These are phyloP conservation scores for Notodonta ziczac DNA, from an alignment of 2,888 invertebrate species.

Conservation along the genomic window DNA sequence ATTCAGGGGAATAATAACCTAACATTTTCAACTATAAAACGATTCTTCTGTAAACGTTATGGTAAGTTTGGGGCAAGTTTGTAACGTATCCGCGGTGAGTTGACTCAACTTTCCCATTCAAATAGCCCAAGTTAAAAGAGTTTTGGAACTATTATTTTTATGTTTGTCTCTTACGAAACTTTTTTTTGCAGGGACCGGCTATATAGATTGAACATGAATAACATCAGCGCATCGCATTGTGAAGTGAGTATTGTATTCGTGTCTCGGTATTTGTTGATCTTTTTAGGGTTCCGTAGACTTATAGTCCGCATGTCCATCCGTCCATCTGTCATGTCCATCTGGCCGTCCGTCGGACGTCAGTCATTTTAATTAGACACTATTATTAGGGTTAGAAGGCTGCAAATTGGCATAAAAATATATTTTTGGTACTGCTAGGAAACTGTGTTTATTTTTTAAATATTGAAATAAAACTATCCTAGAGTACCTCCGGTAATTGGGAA, in stretches of 20 bases:
- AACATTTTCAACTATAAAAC: constrained; percentile 72
- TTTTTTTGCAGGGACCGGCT: constrained; percentile 91
- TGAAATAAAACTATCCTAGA: too few species aligned
- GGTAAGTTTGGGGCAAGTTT: constrained; percentile 63
- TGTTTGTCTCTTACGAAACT: constrained; percentile 42
- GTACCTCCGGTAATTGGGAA: too few species aligned
- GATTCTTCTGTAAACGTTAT: constrained; percentile 68
- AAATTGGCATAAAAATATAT: too few species aligned
- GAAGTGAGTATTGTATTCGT: constrained; percentile 81
- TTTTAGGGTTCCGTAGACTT: too few species aligned
- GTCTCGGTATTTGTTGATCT: too few species aligned
- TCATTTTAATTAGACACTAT: too few species aligned
- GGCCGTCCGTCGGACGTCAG: too few species aligned
- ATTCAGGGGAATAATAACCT: constrained; percentile 52
- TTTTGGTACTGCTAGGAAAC: too few species aligned
- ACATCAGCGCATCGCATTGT: constrained; percentile 93
- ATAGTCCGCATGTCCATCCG: too few species aligned
- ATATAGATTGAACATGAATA: constrained; percentile 92
- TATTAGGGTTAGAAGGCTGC: too few species aligned
- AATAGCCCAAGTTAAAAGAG: constrained; percentile 54
- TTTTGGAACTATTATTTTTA: constrained; percentile 33
- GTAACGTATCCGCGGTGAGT: constrained; percentile 50
- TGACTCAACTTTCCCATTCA: constrained; percentile 52
- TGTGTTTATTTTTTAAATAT: too few species aligned
- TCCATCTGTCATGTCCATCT: too few species aligned